These are phyloP conservation scores for Eudyptes chrysolophus DNA, from an alignment of 2,113 vertebrate genomes.

Conservation along the genomic window DNA sequence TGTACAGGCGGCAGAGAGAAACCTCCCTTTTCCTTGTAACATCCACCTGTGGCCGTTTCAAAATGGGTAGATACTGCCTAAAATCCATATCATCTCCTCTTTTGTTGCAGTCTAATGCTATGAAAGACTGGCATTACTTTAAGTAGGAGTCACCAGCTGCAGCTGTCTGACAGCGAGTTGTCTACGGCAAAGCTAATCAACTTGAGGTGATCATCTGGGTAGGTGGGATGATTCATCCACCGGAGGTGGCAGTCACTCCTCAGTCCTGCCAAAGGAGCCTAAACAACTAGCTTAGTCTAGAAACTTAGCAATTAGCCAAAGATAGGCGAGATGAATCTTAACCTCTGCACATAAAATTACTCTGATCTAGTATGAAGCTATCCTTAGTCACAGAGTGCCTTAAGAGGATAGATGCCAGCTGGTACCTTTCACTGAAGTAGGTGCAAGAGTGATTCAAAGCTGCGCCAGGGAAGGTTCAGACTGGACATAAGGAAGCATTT, in stretches of 20 bases:
- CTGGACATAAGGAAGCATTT: neutral
- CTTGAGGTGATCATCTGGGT: neutral
- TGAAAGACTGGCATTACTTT: neutral
- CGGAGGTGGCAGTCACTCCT: neutral
- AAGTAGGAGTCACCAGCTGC: neutral
- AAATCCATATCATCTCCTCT: neutral
- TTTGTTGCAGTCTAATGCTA: neutral
- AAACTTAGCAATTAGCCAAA: neutral
- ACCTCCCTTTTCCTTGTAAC: neutral
- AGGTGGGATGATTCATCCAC: neutral
- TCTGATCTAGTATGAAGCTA: neutral
- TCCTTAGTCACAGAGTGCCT: neutral
- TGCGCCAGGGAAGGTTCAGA: fast-evolving
- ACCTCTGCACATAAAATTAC: neutral
- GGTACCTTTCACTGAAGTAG: neutral
- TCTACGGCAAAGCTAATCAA: neutral
- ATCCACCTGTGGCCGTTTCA: neutral
- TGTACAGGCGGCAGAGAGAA: neutral
- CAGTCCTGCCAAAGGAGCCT: neutral
- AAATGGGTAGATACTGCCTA: neutral
- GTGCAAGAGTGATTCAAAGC: neutral
- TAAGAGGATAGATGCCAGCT: neutral
- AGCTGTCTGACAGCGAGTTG: neutral
- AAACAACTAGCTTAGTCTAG: neutral
- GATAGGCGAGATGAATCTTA: neutral